A percentile compares a stretch with the other conserved stretches of the same genome.
These are phyloP conservation scores for Fissipunctia ypsillon DNA, from an alignment of 2,888 invertebrate species.

Conservation along the genomic window DNA sequence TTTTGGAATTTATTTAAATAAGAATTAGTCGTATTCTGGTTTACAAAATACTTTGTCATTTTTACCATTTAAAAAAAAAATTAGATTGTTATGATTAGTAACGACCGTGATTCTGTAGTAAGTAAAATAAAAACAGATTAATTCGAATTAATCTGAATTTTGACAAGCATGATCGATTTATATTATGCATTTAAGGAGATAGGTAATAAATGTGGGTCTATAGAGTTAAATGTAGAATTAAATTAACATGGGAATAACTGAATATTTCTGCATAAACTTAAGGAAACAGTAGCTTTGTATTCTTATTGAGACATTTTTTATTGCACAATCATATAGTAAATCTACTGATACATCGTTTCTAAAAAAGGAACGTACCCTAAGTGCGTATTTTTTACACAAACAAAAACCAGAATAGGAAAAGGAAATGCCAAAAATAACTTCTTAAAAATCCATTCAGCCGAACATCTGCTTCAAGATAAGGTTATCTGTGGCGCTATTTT, in stretches of 20 bases:
- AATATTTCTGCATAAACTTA: background rate
- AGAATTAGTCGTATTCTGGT: no score
- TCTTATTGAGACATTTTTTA: background rate
- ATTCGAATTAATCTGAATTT: background rate
- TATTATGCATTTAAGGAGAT: background rate
- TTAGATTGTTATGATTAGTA: background rate
- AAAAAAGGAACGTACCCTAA: background rate
- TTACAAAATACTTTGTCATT: background rate
- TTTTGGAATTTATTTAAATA: no score
- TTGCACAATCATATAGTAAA: background rate
- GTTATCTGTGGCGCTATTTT: constrained; percentile 65
- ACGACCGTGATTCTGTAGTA: background rate
- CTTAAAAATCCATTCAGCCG: constrained; percentile 52
- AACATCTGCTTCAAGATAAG: constrained; percentile 66
- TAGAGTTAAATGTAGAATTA: background rate
- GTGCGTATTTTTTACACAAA: constrained; percentile 5
- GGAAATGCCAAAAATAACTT: constrained; percentile 66
- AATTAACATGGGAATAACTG: no score
- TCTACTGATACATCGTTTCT: background rate
- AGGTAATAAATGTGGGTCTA: no score
- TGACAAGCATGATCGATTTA: background rate
- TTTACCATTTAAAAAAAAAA: no score
- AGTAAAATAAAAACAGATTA: background rate
- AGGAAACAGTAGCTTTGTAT: background rate
- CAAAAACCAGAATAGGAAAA: constrained; percentile 44